Percentiles rank a stretch among this genome's conserved stretches.
Conservation (phyloP, 2,888 invertebrate genomes). For the Flexamia atlantica region DNA sequence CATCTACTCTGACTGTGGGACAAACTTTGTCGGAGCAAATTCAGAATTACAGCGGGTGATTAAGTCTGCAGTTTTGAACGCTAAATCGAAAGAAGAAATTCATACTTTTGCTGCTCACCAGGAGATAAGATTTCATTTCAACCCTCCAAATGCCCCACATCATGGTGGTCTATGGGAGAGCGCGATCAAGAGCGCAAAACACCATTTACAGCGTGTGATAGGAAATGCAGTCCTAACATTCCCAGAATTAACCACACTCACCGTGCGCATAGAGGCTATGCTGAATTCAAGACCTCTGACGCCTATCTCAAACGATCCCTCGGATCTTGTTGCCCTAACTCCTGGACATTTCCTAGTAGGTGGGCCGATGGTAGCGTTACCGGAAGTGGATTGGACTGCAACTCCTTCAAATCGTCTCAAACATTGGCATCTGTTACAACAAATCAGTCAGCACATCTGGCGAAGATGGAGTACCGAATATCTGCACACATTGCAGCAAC, state of each 20-base stretch:
- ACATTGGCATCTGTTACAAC: conserved; percentile 39
- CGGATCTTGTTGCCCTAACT: conserved; percentile 33
- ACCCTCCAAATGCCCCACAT: conserved; percentile 48
- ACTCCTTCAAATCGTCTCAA: not conserved
- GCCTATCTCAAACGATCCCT: conserved; percentile 52
- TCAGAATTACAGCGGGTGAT: conserved; percentile 46
- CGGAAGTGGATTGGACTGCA: conserved; percentile 27
- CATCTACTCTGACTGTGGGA: conserved; percentile 68
- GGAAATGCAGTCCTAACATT: conserved; percentile 37
- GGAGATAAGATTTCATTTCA: conserved; percentile 66
- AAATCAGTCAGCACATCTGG: conserved; percentile 55
- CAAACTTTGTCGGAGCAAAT: conserved; percentile 68
- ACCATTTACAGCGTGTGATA: conserved; percentile 55
- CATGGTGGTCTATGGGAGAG: conserved; percentile 61
- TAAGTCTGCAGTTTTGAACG: conserved; percentile 42
- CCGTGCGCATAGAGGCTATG: conserved; percentile 57
- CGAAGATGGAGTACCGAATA: conserved; percentile 56
- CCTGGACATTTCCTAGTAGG: conserved; percentile 62
- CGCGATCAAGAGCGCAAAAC: conserved; percentile 56
- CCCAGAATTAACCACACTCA: conserved; percentile 56
- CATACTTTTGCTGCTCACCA: conserved; percentile 65
- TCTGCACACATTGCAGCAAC: conserved; percentile 16
- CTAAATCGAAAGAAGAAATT: conserved; percentile 67
- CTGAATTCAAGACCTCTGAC: conserved; percentile 59
- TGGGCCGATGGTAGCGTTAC: not conserved